Percentiles rank a stretch among this genome's conserved stretches.
These are phyloP conservation scores for Papilio xuthus DNA, from an alignment of 1,140 invertebrate genomes.

Conservation along the genomic window DNA sequence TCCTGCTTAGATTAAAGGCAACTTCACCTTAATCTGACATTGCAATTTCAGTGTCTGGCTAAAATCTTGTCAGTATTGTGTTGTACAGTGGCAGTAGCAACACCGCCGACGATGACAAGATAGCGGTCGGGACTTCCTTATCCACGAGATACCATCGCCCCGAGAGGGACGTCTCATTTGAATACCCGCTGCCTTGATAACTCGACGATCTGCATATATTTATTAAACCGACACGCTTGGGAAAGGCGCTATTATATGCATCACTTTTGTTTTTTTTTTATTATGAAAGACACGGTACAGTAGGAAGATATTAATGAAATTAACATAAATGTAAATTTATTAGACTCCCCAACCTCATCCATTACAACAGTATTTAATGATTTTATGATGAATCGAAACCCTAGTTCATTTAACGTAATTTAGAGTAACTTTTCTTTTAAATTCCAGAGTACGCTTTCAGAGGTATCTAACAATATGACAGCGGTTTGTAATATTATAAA, in stretches of 20 bases:
- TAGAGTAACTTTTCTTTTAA: neutral
- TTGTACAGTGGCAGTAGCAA: constrained; percentile 46
- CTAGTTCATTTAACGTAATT: neutral
- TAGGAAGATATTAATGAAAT: constrained; percentile 45
- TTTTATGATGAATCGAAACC: constrained; percentile 30
- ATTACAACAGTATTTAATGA: neutral
- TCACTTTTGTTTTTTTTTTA: constrained; percentile 24
- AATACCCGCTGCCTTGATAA: constrained; percentile 63
- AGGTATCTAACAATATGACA: neutral
- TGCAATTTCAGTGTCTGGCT: constrained; percentile 8
- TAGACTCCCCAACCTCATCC: constrained; percentile 9
- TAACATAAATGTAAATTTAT: constrained; percentile 47
- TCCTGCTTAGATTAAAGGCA: neutral
- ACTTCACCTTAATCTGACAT: neutral
- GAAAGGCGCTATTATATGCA: constrained; percentile 45
- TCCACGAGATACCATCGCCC: constrained; percentile 72
- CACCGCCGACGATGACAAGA: constrained; percentile 64
- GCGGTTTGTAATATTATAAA: too few relatives aligned
- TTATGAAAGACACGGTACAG: neutral
- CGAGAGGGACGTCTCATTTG: constrained; percentile 70
- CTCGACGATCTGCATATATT: constrained; percentile 59
- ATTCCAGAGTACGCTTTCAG: too few relatives aligned
- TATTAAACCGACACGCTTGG: constrained; percentile 58
- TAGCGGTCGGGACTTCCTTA: constrained; percentile 69
- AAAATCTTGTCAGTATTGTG: constrained; percentile 17